These are phyloP conservation scores for Hemichromis elongatus DNA, from an alignment of 2,113 vertebrate genomes.

Conservation along the genomic window DNA sequence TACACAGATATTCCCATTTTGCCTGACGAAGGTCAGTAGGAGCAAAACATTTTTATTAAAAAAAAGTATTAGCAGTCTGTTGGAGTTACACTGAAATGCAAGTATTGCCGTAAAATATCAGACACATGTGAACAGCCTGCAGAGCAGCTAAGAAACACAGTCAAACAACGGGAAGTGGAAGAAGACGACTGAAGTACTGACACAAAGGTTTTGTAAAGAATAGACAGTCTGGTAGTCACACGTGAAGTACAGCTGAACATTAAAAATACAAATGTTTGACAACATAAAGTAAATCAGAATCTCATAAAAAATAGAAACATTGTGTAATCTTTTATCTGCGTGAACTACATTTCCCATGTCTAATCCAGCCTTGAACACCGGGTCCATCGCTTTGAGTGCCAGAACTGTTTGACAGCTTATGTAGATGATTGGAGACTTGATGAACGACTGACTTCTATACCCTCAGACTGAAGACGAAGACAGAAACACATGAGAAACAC, in stretches of 20 bases:
- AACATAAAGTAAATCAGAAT: background rate
- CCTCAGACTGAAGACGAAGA: background rate
- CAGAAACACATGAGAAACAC: background rate
- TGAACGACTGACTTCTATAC: background rate
- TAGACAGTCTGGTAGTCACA: background rate
- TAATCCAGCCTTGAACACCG: background rate
- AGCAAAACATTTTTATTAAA: background rate
- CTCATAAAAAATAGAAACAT: background rate
- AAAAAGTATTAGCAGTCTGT: background rate
- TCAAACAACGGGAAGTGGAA: background rate
- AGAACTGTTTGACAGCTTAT: background rate
- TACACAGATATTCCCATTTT: background rate
- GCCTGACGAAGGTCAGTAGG: background rate
- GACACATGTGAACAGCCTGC: background rate
- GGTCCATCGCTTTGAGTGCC: no score
- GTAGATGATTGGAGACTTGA: background rate
- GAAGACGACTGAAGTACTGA: background rate
- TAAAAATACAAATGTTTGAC: background rate
- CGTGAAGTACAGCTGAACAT: background rate
- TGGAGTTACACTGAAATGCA: background rate
- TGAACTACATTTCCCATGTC: background rate
- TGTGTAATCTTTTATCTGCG: background rate
- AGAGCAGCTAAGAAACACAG: background rate
- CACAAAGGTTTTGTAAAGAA: background rate
- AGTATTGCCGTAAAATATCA: fast-evolving